phyloP scores from a whole-genome alignment of 2,113 vertebrate species.

The Puntigrus tetrazona region DNA sequence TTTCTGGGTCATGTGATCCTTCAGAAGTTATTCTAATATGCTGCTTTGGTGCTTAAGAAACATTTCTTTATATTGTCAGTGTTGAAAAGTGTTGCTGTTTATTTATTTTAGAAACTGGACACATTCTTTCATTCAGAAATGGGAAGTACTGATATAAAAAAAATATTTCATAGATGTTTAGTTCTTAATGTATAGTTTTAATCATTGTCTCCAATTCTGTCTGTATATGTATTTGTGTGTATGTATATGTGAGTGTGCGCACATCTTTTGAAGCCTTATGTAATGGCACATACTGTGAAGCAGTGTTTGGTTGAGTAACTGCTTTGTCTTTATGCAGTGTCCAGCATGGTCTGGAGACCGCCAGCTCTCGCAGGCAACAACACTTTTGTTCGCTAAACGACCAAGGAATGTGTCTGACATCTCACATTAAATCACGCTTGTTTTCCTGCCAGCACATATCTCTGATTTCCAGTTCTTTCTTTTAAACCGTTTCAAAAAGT shows the following conservation, averaged over 20 bases:
- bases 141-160: not conserved
- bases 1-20: not conserved
- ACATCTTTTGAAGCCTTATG: slow-evolving; percentile 8
- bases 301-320: slow-evolving; percentile 19
- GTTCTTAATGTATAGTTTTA: not conserved
- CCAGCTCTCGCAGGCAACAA: slow-evolving; percentile 29
- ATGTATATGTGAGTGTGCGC: not conserved
- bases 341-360: slow-evolving; percentile 36
- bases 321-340: slow-evolving; percentile 37
- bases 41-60: not conserved
- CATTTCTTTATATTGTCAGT: not conserved
- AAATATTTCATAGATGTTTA: not conserved
- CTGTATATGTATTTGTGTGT: not conserved
- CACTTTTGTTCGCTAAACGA: slow-evolving; percentile 35
- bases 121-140: not conserved
- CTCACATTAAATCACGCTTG: slow-evolving; percentile 36
- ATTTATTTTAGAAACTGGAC: not conserved
- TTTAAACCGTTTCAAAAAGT: not conserved
- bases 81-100: not conserved
- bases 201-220: slow-evolving; percentile 5
- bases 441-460: slow-evolving; percentile 31
- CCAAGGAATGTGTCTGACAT: slow-evolving; percentile 39
- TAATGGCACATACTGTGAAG: slow-evolving; percentile 30
- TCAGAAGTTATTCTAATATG: not conserved
- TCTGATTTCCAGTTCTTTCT: slow-evolving; percentile 29